Evolutionary conservation across 1,140 invertebrate species (phyloP).

Genomic region (Zaprionus nigranus): DNA sequence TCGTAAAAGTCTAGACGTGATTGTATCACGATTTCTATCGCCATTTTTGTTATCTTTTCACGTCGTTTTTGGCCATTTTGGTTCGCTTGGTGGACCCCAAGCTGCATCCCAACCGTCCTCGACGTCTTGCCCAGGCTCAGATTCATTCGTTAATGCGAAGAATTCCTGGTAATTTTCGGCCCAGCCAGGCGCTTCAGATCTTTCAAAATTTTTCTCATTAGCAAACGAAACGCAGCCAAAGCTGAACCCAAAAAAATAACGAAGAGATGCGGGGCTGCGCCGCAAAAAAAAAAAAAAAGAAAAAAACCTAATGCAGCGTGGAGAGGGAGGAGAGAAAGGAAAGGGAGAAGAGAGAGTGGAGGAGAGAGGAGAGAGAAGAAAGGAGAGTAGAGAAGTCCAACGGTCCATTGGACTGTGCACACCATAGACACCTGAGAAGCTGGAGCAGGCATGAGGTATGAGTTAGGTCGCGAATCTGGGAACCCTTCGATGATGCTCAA

Average conservation of each 20-base stretch:
- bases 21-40: slow-evolving; percentile 84
- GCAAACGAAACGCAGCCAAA: slow-evolving; percentile 13
- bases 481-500: neutral
- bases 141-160: slow-evolving; percentile 28
- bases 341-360: neutral
- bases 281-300: neutral
- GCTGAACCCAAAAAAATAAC: neutral
- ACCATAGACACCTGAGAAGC: slow-evolving; percentile 7
- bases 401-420: neutral
- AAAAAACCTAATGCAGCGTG: neutral
- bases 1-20: slow-evolving; percentile 83
- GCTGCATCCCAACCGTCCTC: neutral
- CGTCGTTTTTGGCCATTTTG: slow-evolving; percentile 54
- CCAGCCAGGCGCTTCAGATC: slow-evolving; percentile 21
- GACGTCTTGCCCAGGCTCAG: neutral
- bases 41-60: slow-evolving; percentile 75
- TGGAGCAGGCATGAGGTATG: neutral
- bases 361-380: neutral
- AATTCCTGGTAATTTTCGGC: slow-evolving; percentile 35
- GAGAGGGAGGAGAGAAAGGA: neutral
- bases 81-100: slow-evolving; percentile 33
- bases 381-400: neutral
- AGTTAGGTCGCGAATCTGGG: neutral
- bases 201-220: slow-evolving; percentile 41
- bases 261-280: slow-evolving; percentile 6